These are phyloP conservation scores for Palythoa heliodiscus DNA, from an alignment of 92 coral and sea anemone genomes.

Conservation along the genomic window DNA sequence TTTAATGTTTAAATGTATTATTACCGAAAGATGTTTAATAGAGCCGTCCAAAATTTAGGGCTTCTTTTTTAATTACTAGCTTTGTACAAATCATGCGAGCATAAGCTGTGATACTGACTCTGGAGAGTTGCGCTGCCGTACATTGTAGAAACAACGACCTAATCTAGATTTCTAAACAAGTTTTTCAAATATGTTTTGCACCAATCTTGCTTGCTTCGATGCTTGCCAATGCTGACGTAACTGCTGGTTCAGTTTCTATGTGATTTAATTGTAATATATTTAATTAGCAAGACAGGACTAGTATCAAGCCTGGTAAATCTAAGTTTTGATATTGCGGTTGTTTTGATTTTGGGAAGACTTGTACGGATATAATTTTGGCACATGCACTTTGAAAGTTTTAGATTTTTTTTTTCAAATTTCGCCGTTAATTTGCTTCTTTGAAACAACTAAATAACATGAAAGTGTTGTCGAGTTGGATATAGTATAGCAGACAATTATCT, in stretches of 20 bases:
- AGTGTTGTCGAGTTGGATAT: too few species aligned
- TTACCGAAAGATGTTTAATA: neutral
- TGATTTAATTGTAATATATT: neutral
- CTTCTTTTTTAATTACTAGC: neutral
- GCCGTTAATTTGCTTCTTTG: neutral
- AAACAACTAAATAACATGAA: neutral
- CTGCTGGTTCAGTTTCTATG: conserved; percentile 34
- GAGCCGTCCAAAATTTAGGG: neutral
- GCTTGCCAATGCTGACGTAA: neutral
- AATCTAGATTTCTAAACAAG: neutral
- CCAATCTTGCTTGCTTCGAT: neutral
- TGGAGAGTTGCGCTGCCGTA: neutral
- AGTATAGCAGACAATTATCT: too few species aligned
- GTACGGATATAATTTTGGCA: neutral
- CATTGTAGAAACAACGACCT: neutral
- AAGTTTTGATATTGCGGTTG: neutral
- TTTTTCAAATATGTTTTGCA: neutral
- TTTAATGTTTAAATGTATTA: neutral
- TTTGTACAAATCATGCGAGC: conserved; percentile 2
- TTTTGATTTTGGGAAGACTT: neutral
- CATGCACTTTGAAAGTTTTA: neutral
- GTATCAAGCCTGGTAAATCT: neutral
- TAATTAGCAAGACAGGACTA: neutral
- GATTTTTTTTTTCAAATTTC: neutral
- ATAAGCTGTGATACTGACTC: neutral